These are phyloP conservation scores for Apteryx owenii DNA, from an alignment of 2,113 vertebrate genomes.

Conservation along the genomic window DNA sequence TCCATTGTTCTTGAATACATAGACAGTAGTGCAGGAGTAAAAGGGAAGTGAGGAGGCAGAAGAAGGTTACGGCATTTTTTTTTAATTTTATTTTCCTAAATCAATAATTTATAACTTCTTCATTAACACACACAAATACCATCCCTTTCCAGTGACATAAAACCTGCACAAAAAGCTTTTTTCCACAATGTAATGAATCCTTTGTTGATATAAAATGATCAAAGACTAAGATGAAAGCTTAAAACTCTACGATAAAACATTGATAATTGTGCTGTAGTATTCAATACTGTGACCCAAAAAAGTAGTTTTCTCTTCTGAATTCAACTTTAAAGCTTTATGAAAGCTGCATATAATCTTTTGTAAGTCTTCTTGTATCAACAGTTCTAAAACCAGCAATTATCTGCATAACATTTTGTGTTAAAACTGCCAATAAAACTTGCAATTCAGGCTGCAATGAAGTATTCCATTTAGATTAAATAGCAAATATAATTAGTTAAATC, in stretches of 20 bases:
- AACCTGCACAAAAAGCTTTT: background rate
- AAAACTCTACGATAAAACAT: slow-evolving; percentile 29
- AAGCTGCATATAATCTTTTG: background rate
- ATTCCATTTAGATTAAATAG: slow-evolving; percentile 26
- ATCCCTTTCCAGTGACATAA: background rate
- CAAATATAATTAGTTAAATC: slow-evolving; percentile 3
- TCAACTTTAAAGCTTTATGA: background rate
- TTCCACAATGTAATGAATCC: slow-evolving; percentile 8
- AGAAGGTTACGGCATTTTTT: background rate
- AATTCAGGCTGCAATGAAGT: background rate
- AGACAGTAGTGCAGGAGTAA: background rate
- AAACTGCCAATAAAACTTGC: background rate
- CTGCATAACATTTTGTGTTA: background rate
- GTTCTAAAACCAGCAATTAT: background rate
- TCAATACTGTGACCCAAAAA: slow-evolving; percentile 16
- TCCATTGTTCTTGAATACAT: background rate
- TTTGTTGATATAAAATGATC: slow-evolving; percentile 16
- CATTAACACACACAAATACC: background rate
- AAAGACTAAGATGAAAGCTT: slow-evolving; percentile 34
- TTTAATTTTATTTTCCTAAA: background rate
- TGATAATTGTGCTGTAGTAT: slow-evolving; percentile 30
- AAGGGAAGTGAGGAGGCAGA: background rate
- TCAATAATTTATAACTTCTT: background rate
- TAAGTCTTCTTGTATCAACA: background rate
- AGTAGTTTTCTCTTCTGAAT: background rate